Evolutionary conservation across 2,113 vertebrate genomes (phyloP).

Genomic region (Mastomys coucha): DNA sequence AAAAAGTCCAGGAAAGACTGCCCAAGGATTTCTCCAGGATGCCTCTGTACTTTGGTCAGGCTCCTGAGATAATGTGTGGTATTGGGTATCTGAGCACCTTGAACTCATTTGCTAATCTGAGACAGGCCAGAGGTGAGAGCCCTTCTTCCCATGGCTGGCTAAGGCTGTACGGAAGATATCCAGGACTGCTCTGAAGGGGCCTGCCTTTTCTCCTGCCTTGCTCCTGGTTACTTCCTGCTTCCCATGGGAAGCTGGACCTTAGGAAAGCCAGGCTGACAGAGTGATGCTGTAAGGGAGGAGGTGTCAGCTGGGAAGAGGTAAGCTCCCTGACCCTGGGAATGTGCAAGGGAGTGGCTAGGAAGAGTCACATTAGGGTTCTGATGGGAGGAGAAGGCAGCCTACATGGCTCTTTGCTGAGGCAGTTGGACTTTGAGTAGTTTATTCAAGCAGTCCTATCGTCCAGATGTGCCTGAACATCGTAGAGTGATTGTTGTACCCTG

Average conservation of each 20-base stretch:
- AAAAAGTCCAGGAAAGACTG: background rate
- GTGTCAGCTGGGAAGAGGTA: background rate
- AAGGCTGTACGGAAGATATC: background rate
- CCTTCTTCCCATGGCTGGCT: background rate
- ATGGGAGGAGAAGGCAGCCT: background rate
- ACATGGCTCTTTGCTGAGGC: background rate
- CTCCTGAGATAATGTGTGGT: background rate
- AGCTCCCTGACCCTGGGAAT: background rate
- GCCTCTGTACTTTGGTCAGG: background rate
- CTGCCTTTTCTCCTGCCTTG: conserved; percentile 18
- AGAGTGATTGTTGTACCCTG: background rate
- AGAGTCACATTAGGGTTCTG: background rate
- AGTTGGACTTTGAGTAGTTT: background rate
- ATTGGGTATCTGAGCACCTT: background rate
- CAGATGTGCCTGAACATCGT: background rate
- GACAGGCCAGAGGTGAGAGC: background rate
- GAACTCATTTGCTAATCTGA: background rate
- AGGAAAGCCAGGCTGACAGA: conserved; percentile 15
- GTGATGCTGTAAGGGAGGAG: background rate
- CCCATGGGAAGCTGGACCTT: conserved; percentile 33
- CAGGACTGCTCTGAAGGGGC: background rate
- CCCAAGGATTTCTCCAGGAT: background rate
- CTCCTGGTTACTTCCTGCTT: conserved; percentile 22
- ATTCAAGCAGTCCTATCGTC: background rate
- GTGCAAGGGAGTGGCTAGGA: background rate